phyloP scores from a whole-genome alignment of 1,140 invertebrate species.

The Branchinecta lynchi region DNA sequence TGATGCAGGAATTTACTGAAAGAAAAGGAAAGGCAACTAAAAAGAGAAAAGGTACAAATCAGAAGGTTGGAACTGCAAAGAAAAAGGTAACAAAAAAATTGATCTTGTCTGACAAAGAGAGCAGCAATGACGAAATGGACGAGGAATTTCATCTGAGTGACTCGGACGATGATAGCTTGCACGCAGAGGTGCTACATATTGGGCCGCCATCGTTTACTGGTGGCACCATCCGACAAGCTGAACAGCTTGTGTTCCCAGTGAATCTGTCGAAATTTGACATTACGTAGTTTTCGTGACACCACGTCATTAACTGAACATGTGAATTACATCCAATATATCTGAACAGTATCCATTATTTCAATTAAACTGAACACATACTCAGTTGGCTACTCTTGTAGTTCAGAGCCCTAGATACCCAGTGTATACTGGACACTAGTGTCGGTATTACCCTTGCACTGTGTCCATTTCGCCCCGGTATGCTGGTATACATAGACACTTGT shows the following conservation, averaged over 20 bases:
- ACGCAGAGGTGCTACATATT: not conserved
- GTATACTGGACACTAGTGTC: constrained; percentile 5
- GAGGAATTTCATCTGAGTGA: constrained; percentile 1
- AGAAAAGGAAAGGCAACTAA: not conserved
- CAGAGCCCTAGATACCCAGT: not conserved
- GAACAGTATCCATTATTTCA: not conserved
- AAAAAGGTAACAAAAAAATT: not conserved
- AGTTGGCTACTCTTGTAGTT: not conserved
- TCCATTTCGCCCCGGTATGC: not conserved
- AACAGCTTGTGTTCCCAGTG: not conserved
- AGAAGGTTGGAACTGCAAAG: not conserved
- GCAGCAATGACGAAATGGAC: not conserved
- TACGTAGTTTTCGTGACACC: not conserved
- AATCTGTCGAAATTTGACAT: not conserved
- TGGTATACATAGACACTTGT: not conserved
- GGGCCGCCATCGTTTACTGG: not conserved
- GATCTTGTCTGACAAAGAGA: not conserved
- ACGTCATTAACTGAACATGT: not conserved
- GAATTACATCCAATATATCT: too few relatives aligned
- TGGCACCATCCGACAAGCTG: not conserved
- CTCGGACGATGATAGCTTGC: not conserved
- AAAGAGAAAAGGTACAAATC: too few relatives aligned
- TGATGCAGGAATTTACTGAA: not conserved
- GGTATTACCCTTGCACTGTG: not conserved
- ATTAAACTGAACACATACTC: not conserved